Base-by-base conservation (phyloP, 2,888 invertebrate species). In the Cetonia aurata region DNA sequence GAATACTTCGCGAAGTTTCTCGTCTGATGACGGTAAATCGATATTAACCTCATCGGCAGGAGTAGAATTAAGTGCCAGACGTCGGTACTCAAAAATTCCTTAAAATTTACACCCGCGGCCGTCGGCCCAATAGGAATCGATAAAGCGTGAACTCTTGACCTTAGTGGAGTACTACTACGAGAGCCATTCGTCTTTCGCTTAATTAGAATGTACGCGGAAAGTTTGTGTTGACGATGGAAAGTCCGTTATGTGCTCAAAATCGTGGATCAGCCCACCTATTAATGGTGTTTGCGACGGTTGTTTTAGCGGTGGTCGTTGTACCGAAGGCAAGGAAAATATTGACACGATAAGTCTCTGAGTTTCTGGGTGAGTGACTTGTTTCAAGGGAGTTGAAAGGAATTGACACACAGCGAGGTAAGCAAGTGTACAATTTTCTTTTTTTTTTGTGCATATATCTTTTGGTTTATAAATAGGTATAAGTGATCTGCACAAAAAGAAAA, bases 71-170 rank as follows among this genome's bases (percentile, higher is more conserved):
- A 31, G 19, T 33, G 33, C n/a, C 33, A n/a, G 13, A 13, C 56
- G 15, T 56, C 15, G 19, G 9, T 15, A 15, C 33, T 12, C 25
- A 6, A 33, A 33, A 33, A 41, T 56, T 56, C 15, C 56, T 56
- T 56, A 66, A 75, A 74, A 50, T 65, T 65, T 15, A 50, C 19
- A 13, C 33, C 17, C 33, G 9, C 33, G 37, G 50, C n/a, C 12
- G 33, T 15, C 19, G 15, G 33, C 33, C 10, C 17, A 48, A 42
- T 19, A 25, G 25, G 52, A 60, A 69, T 69, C 69, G 19, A 69
- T 69, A 52, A 42, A 25, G 50, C 42, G 41, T 52, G 69, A 69
- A 62, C 69, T 69, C 52, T 59, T 69, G 69, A 69, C 69, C 69
- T 69, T 69, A 57, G 17, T 50, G 19, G 19, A 50, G 15, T 46